Conservation (phyloP, 2,113 vertebrate genomes). For the Atractosteus spatula region DNA sequence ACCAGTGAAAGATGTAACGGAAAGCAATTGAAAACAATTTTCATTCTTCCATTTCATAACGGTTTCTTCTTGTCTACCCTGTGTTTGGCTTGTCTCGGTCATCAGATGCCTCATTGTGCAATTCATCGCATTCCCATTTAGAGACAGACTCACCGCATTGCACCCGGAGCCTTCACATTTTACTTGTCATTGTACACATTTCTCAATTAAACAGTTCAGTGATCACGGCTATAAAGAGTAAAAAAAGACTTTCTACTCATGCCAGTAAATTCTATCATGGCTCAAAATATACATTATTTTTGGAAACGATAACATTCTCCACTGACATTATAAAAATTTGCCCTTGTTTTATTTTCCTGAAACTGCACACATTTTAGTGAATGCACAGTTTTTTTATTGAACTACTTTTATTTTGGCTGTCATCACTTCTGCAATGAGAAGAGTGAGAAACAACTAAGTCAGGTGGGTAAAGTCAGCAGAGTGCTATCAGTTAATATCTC, state of each 20-base stretch:
- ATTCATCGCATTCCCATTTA: background rate
- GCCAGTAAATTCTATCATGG: background rate
- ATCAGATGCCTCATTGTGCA: too few species aligned
- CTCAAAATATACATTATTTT: background rate
- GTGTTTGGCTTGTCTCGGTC: too few species aligned
- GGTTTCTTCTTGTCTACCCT: too few species aligned
- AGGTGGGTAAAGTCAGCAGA: too few species aligned
- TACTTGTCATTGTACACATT: background rate
- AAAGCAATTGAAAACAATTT: too few species aligned
- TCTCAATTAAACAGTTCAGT: constrained; percentile 8
- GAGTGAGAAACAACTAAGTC: too few species aligned
- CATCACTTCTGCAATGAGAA: background rate
- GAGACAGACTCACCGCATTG: background rate
- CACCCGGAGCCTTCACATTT: background rate
- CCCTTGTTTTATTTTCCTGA: background rate
- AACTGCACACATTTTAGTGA: background rate
- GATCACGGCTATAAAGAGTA: background rate
- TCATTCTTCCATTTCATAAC: too few species aligned
- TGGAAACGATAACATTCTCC: too few species aligned
- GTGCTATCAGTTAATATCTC: too few species aligned
- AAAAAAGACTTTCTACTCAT: background rate
- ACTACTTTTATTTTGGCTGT: background rate
- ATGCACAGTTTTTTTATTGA: background rate
- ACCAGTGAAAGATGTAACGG: too few species aligned
- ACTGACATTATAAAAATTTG: background rate